Evolutionary conservation across 1,140 invertebrate genomes (phyloP), one percentile per base, ranked within the genome.

Genomic region (Kradibia gibbosae): DNA sequence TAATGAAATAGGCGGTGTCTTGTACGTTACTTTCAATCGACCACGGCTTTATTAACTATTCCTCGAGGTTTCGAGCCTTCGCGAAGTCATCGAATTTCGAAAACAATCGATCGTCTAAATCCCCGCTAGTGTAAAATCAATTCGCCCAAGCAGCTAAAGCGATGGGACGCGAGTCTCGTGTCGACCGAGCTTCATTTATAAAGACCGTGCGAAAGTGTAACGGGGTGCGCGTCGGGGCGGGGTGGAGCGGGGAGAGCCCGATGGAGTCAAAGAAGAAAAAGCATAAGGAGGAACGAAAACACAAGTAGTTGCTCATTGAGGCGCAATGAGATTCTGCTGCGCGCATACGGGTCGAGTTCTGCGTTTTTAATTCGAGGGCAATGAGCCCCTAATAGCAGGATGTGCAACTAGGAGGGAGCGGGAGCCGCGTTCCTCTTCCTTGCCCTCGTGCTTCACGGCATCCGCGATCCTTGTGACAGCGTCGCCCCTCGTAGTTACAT

Each of bases 331-430:
- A 36, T 3, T 60, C 67, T 48, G 25, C 34, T 13, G 67, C 72
- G 70, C 67, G 67, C 72, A 60, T 57, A 72, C 72, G 72, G n/a
- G 36, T 39, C 78, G 77, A 55, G 67, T 80, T 74, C 50, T 62
- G 28, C 39, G n/a, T n/a, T n/a, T n/a, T 80, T 65, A 28, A 45
- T 80, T 80, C 71, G 55, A 65, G 71, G 71, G 71, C 78, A 81
- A 67, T 42, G 73, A 75, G 62, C 65, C 80, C 31, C 45, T 81
- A 81, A 81, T 76, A 25, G 80, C 80, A 81, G 80, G 72, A 81
- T 75, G 48, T 57, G 17, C 4, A 20, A 13, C 42, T 71, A 39
- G 5, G 48, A 71, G 31, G 20, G 25, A 71, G 22, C 70, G n/a
- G 4, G 57, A 28, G 7, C 36, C 0, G 7, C 5, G 8, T 34